phyloP scores from a whole-genome alignment of 1,140 invertebrate species.

The Danaus melanippus region DNA sequence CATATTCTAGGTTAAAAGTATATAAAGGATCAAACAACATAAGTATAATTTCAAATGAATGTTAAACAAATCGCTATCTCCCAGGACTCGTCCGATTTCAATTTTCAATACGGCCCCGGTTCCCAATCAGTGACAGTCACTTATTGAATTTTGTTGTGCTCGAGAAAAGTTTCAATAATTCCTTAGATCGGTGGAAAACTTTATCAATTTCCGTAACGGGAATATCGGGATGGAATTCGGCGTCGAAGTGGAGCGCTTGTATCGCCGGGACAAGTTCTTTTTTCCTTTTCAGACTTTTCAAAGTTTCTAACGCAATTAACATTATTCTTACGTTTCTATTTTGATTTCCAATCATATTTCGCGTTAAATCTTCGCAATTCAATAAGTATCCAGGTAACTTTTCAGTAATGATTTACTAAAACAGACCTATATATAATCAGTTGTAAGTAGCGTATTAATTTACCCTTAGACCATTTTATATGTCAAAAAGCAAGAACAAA shows the following conservation, averaged over 20 bases:
- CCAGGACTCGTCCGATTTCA: conserved; percentile 13
- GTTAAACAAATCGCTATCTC: conserved; percentile 14
- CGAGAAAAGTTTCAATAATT: conserved; percentile 63
- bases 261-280: conserved; percentile 9
- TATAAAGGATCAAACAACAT: background rate
- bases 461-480: no score
- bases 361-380: no score
- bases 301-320: background rate
- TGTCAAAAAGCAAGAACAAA: no score
- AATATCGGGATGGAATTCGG: conserved; percentile 40
- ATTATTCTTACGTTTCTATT: conserved; percentile 1
- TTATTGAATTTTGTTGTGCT: conserved; percentile 69
- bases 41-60: background rate
- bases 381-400: no score
- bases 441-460: no score
- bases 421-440: no score
- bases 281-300: conserved; percentile 2
- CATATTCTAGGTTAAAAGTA: no score
- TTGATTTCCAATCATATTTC: background rate
- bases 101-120: conserved; percentile 31
- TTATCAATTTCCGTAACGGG: conserved; percentile 64
- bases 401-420: no score
- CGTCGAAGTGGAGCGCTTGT: conserved; percentile 6
- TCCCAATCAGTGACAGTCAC: conserved; percentile 65
- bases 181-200: conserved; percentile 52